Evolutionary conservation across 2,797 vertebrate genomes (phyloP).

Genomic region (Ispidina picta): DNA sequence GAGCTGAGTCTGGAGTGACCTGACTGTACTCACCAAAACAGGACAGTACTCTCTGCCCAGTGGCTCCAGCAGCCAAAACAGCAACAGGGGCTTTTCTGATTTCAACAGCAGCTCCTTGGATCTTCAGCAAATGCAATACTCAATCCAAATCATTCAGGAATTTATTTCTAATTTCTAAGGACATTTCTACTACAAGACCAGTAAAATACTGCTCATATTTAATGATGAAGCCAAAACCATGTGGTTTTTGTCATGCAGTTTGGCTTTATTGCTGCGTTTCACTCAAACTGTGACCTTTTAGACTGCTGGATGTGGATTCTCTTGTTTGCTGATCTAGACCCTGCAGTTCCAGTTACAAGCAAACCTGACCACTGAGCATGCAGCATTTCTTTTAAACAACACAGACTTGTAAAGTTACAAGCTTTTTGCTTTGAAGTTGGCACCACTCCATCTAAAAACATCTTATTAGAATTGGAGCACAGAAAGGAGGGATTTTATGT

Average conservation of each 20-base stretch:
- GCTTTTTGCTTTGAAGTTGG: background rate
- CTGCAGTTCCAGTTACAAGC: background rate
- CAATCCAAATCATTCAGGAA: background rate
- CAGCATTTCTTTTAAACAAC: background rate
- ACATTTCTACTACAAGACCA: background rate
- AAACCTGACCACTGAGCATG: background rate
- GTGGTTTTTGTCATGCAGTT: background rate
- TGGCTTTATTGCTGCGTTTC: background rate
- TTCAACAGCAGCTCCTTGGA: background rate
- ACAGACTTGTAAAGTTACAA: background rate
- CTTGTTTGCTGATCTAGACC: background rate
- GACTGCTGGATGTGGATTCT: background rate
- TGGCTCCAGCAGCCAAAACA: accelerated
- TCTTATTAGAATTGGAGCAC: background rate
- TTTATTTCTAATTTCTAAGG: background rate
- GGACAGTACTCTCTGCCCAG: background rate
- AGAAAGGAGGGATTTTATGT: background rate
- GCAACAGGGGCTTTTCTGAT: background rate
- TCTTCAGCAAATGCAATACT: background rate
- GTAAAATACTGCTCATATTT: background rate
- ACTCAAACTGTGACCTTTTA: background rate
- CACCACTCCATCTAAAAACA: background rate
- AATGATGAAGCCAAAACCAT: background rate
- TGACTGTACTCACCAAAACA: background rate
- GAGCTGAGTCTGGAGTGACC: background rate